Conservation (phyloP, 1,140 invertebrate species). For the Zelostemma sp. region DNA sequence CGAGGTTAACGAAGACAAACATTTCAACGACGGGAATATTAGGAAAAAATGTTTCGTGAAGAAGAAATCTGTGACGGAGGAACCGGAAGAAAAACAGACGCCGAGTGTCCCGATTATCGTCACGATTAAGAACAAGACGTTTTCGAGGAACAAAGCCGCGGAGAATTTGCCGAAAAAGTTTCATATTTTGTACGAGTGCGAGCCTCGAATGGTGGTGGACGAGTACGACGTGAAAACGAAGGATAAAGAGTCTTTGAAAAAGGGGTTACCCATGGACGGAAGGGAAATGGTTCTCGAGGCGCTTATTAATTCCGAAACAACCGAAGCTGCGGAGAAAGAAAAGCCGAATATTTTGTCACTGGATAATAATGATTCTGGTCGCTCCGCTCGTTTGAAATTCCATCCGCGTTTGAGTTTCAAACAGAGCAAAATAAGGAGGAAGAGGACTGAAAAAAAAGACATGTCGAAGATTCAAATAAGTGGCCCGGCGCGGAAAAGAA, state of each 20-base stretch:
- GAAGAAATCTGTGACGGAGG: background rate
- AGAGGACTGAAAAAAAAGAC: background rate
- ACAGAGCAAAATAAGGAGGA: background rate
- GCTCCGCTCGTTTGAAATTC: no score
- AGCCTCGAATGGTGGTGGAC: conserved; percentile 26
- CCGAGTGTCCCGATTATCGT: conserved; percentile 14
- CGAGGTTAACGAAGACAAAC: no score
- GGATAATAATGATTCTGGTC: background rate
- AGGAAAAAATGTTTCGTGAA: background rate
- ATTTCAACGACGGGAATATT: background rate
- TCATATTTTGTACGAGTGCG: conserved; percentile 30
- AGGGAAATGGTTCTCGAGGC: background rate
- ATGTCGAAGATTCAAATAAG: background rate
- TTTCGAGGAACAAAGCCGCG: conserved; percentile 1
- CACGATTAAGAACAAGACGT: conserved; percentile 8
- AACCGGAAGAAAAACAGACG: background rate
- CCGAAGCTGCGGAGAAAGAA: no score
- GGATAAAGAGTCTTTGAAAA: background rate
- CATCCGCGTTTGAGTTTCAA: background rate
- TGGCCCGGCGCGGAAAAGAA: background rate
- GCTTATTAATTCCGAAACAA: background rate
- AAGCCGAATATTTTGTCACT: background rate
- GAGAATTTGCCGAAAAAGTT: conserved; percentile 23
- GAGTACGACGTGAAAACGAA: background rate
- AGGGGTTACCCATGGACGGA: background rate